Evolutionary conservation across 2,113 vertebrate genomes (phyloP).

Genomic region (Rhipidura dahli): DNA sequence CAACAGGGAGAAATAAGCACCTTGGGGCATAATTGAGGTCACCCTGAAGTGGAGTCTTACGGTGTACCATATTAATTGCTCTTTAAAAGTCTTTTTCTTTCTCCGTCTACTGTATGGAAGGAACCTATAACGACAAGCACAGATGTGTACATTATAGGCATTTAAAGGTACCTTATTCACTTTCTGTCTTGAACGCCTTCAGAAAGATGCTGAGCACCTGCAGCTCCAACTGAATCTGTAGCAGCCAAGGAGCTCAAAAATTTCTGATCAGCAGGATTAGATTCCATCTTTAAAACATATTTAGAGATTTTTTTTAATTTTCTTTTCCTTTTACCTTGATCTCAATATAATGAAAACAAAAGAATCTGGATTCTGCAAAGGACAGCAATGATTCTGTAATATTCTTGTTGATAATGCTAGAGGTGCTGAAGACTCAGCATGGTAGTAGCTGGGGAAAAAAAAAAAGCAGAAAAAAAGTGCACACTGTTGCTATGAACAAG

Average conservation of each 20-base stretch:
- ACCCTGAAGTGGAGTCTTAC: neutral
- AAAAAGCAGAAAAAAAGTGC: neutral
- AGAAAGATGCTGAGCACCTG: neutral
- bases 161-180: neutral
- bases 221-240: neutral
- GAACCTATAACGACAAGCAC: neutral
- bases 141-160: neutral
- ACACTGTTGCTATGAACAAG: neutral
- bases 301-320: neutral
- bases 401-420: neutral
- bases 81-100: neutral
- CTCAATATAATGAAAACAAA: neutral
- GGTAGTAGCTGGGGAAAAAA: neutral
- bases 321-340: neutral
- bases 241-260: neutral
- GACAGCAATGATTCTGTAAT: neutral
- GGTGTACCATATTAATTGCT: neutral
- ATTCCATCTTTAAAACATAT: neutral
- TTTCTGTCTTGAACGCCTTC: neutral
- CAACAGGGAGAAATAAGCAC: neutral
- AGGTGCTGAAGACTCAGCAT: neutral
- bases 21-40: neutral
- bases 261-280: neutral
- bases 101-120: neutral
- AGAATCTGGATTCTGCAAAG: neutral